Base-by-base conservation (phyloP, 1,140 invertebrate genomes). In the Brachionus rotundiformis region DNA sequence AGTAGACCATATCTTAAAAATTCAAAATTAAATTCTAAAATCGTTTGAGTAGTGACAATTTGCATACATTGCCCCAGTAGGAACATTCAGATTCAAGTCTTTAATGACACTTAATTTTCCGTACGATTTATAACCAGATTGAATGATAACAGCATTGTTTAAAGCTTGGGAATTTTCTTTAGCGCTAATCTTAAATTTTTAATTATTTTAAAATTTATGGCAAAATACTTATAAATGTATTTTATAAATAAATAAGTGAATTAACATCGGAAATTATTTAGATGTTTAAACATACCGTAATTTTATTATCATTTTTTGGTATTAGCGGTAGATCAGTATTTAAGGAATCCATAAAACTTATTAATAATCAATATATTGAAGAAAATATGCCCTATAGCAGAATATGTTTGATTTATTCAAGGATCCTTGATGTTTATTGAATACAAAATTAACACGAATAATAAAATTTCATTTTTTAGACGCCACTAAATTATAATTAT, bases 61-160 rank as follows among this genome's bases (percentile, higher is more conserved):
- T 68, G 16, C 5, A 93, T 89, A 94, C 93, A 95, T 95, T 61
- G 93, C 93, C 82, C 94, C 94, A 88, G 94, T 94, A 61, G 92
- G 92, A 49, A 96, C 94, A 44, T 93, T 94, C 92, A 95, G 94
- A 87, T 92, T 93, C 23, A 95, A 91, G 84, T 94, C 93, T 83
- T 92, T 92, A 61, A 96, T 89, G 29, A 95, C 93, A 39, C 47
- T 79, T n/a, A n/a, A 59, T 25, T 79, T 79, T 33, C 76, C 76
- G 25, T 79, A 79, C 8, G 76, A 79, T 27, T 79, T 79, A 16
- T 33, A 54, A 10, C 47, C 76, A 39, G 47, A 59, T 54, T 36
- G 7, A 36, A 79, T 59, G 2, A 23, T 27, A 27, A 79, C 76
- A 63, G 76, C 76, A 5, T 54, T 54, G 8, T 8, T 54, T 19